These are phyloP conservation scores for Spermophilus dauricus DNA, from an alignment of 2,113 vertebrate genomes.

Conservation along the genomic window DNA sequence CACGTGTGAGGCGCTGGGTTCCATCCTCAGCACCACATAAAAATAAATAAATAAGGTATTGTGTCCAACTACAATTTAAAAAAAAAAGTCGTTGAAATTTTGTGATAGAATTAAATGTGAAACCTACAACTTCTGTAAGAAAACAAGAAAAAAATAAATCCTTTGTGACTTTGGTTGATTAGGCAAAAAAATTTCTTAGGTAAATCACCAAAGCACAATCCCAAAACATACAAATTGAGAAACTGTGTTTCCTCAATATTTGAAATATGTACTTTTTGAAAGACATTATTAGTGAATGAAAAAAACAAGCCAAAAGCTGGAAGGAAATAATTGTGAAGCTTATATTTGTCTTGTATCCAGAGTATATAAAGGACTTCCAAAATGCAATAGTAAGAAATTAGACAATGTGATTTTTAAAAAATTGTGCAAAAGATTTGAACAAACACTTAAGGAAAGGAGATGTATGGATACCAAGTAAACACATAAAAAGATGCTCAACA, in stretches of 20 bases:
- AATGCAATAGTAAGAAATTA: neutral
- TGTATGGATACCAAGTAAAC: neutral
- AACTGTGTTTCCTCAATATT: neutral
- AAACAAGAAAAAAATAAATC: neutral
- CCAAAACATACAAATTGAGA: neutral
- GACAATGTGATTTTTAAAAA: neutral
- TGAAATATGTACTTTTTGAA: neutral
- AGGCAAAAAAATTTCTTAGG: neutral
- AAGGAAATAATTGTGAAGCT: neutral
- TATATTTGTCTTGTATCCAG: neutral
- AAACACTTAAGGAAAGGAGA: neutral
- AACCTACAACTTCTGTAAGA: neutral
- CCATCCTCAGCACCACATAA: no score
- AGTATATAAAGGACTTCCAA: neutral
- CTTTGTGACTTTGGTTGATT: neutral
- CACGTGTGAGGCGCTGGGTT: no score
- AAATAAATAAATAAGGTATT: no score
- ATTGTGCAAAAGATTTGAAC: neutral
- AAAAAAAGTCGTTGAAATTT: neutral
- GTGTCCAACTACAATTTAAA: neutral
- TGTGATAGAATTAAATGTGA: neutral
- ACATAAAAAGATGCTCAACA: neutral
- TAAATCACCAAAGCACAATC: neutral
- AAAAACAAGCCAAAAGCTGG: neutral
- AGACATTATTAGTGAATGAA: neutral